Percentiles rank a stretch among this genome's conserved stretches.
These are phyloP conservation scores for Nemopilema nomurai DNA, from an alignment of 30 jellyfish, hydroid and myxozoan genomes.

Conservation along the genomic window DNA sequence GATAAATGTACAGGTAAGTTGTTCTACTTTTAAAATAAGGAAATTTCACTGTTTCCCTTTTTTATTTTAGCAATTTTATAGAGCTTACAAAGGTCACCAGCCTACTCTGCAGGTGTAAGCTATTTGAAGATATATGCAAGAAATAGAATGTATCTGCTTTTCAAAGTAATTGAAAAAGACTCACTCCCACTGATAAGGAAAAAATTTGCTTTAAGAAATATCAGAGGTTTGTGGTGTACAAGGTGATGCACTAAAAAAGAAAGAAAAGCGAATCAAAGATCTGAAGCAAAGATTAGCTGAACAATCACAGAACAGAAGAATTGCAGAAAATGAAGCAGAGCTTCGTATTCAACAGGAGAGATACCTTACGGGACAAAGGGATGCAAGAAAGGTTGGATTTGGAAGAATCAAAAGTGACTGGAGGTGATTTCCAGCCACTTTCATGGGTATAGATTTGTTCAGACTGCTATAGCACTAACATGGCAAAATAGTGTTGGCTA, in stretches of 20 bases:
- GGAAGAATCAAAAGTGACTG: not conserved
- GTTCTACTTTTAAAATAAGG: too few species aligned
- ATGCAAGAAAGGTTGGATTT: not conserved
- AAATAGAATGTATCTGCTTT: too few species aligned
- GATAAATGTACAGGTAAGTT: conserved; percentile 58
- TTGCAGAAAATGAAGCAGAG: conserved; percentile 43
- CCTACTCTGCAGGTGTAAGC: too few species aligned
- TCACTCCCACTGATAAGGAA: too few species aligned
- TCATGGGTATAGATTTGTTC: too few species aligned
- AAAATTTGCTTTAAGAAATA: conserved; percentile 43
- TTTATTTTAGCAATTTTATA: too few species aligned
- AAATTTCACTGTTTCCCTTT: too few species aligned
- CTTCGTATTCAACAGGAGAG: conserved; percentile 64
- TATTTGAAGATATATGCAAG: too few species aligned
- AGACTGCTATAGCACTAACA: too few species aligned
- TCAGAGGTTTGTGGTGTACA: conserved; percentile 55
- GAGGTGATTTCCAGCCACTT: not conserved
- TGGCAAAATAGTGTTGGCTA: too few species aligned
- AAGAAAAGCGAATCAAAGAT: conserved; percentile 31
- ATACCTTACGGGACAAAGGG: conserved; percentile 31
- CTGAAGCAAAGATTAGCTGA: conserved; percentile 37
- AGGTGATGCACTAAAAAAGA: conserved; percentile 41
- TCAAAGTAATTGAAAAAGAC: too few species aligned
- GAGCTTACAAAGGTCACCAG: too few species aligned
- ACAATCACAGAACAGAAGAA: conserved; percentile 19